Evolutionary conservation across 2,888 invertebrate genomes (phyloP), one percentile per base, ranked within the genome.

Genomic region (Rosalia funebris): DNA sequence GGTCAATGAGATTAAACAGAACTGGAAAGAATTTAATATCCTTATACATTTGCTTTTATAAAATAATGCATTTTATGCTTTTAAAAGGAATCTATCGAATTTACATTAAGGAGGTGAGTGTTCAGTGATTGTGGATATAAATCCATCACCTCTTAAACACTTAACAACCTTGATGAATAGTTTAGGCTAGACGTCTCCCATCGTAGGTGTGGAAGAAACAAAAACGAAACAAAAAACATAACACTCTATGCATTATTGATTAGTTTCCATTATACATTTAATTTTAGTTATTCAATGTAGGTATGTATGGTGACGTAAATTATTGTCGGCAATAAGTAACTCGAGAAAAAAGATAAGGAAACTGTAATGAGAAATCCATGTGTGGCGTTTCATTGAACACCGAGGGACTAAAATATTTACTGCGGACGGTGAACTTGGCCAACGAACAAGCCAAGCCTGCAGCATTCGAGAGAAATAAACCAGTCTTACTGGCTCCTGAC

Each of bases 401-500:
- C 66, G 72, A 72, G 73, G 74, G 74, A 73, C 75, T 78, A 75
- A 79, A 78, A 79, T 78, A 77, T 79, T 78, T 77, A 76, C 72
- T 68, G 77, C 69, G 78, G 79, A 75, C 77, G 78, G 72, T 78
- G 78, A 79, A 79, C 75, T 66, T 70, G 62, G 53, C 60, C 63
- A 59, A 55, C 56, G 48, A 62, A 53, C 52, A 48, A 32, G 65
- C 67, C 63, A 68, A 59, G 46, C 54, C 48, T 41, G 41, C 20
- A 54, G 61, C 67, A 65, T 65, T 69, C 71, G 61, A 72, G 69
- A 64, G 73, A 72, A 70, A 73, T 75, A 78, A 78, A 79, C 79
- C 79, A 76, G 79, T 79, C 74, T 77, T 77, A 73, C 78, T 74
- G 76, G 78, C 77, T 77, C 73, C 74, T 71, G 73, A 70, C 71